These are phyloP conservation scores for Scarus forsteni DNA, from an alignment of 2,797 vertebrate genomes.

Conservation along the genomic window DNA sequence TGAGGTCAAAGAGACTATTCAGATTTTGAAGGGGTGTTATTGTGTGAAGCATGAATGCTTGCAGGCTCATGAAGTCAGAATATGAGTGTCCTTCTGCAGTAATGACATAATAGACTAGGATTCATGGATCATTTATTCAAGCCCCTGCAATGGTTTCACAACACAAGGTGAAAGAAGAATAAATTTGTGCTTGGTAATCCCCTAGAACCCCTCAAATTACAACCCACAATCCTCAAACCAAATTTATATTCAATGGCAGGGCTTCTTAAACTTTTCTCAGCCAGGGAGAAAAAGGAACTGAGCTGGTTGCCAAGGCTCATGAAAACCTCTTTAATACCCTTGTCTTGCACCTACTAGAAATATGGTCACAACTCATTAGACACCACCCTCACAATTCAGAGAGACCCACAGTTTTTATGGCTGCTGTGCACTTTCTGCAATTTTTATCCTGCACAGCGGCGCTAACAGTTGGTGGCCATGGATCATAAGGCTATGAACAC, in stretches of 20 bases:
- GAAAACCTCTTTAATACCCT: conserved; percentile 67
- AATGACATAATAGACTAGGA: conserved; percentile 54
- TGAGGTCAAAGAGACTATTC: conserved; percentile 42
- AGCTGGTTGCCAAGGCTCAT: conserved; percentile 51
- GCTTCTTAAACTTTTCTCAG: conserved; percentile 50
- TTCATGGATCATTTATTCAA: conserved; percentile 42
- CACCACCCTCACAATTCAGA: conserved; percentile 36
- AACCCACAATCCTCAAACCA: conserved; percentile 57
- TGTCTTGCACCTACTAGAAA: conserved; percentile 45
- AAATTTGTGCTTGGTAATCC: conserved; percentile 57
- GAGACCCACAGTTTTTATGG: conserved; percentile 47
- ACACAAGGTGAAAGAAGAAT: conserved; percentile 59
- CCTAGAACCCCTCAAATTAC: conserved; percentile 63
- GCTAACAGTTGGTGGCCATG: conserved; percentile 62
- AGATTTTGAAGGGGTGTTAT: conserved; percentile 25
- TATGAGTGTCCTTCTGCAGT: conserved; percentile 31
- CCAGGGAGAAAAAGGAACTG: conserved; percentile 42
- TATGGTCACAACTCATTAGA: conserved; percentile 51
- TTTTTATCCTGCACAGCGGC: conserved; percentile 48
- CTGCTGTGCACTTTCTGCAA: conserved; percentile 49
- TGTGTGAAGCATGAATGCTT: conserved; percentile 28
- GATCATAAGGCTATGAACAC: conserved; percentile 61
- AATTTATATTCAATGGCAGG: conserved; percentile 59
- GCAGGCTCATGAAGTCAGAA: conserved; percentile 27
- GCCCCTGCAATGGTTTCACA: conserved; percentile 61